A percentile compares a stretch with the other conserved stretches of the same genome.
Evolutionary conservation across 2,888 invertebrate genomes (phyloP).

Genomic region (Danaus chrysippus): DNA sequence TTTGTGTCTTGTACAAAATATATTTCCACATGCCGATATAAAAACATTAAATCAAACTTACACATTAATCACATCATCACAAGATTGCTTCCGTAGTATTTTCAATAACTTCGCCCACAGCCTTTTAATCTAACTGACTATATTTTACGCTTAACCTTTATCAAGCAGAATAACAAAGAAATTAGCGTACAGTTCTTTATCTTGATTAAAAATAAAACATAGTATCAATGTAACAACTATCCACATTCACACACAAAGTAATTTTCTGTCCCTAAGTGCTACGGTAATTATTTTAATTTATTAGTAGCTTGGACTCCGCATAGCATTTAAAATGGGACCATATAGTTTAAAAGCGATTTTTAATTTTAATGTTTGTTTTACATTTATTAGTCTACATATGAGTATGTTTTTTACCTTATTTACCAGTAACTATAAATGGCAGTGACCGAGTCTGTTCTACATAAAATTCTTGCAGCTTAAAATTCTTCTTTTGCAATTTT

Average conservation of each 20-base stretch:
- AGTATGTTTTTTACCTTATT: too few relatives aligned
- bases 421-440: too few relatives aligned
- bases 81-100: background rate
- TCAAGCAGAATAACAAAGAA: too few relatives aligned
- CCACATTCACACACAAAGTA: slow-evolving; percentile 1
- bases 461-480: too few relatives aligned
- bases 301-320: background rate
- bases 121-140: too few relatives aligned
- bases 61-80: background rate
- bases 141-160: too few relatives aligned
- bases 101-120: background rate
- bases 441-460: too few relatives aligned
- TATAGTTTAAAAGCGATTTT: background rate
- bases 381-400: too few relatives aligned
- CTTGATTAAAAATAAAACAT: too few relatives aligned
- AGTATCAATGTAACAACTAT: background rate
- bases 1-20: slow-evolving; percentile 21
- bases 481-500: too few relatives aligned
- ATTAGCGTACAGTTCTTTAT: too few relatives aligned
- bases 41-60: background rate
- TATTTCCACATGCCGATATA: slow-evolving; percentile 16
- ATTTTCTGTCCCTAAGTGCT: background rate
- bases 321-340: background rate
- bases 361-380: too few relatives aligned
- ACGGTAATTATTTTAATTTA: background rate